A percentile compares a stretch with the other conserved stretches of the same genome.
Evolutionary conservation across 1,140 invertebrate genomes (phyloP).

Genomic region (Philotrypesis tridentata): DNA sequence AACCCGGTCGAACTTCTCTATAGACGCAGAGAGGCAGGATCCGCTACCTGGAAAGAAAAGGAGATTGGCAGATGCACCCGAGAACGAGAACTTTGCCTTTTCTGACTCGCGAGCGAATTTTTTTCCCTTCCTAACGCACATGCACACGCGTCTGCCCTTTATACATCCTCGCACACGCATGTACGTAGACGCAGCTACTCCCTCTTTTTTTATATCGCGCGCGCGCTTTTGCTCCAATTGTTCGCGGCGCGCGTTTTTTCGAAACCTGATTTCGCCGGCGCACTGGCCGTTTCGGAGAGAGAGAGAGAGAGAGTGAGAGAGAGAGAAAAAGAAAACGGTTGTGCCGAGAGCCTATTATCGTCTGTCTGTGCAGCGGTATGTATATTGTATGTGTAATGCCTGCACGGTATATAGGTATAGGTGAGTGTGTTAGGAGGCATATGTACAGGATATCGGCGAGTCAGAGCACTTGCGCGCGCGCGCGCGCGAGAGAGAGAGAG

Average conservation of each 20-base stretch:
- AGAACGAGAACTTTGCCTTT: neutral
- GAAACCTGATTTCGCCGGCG: neutral
- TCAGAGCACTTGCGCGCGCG: neutral
- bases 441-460: neutral
- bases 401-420: no score
- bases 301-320: no score
- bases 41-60: neutral
- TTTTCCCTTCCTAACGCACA: neutral
- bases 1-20: neutral
- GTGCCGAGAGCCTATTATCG: neutral
- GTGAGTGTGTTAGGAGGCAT: neutral
- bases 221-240: neutral
- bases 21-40: neutral
- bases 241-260: neutral
- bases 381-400: no score
- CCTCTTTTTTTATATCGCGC: neutral
- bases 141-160: neutral
- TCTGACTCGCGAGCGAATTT: neutral
- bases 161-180: neutral
- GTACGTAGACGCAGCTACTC: neutral
- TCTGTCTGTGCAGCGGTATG: neutral
- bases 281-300: neutral
- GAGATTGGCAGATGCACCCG: neutral
- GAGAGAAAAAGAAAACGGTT: neutral
- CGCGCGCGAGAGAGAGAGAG: no score